These are phyloP conservation scores for Astreopora myriophthalma DNA, from an alignment of 64 coral and sea anemone species.

Conservation along the genomic window DNA sequence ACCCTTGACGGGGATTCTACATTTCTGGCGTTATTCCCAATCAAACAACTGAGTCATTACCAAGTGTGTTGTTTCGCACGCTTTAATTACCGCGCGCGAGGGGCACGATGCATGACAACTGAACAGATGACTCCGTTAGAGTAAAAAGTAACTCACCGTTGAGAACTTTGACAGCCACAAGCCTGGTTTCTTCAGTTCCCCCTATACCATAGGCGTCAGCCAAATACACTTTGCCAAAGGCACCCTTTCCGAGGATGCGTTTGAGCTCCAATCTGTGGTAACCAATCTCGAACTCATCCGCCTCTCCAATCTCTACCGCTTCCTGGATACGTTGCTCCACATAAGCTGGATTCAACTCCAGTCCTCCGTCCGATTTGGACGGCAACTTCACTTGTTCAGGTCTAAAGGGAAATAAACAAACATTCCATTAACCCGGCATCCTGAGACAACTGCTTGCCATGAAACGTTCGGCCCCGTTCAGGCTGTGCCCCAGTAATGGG, in stretches of 20 bases:
- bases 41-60: too few species aligned
- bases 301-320: constrained; percentile 79
- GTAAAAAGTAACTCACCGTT: constrained; percentile 42
- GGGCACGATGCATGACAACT: too few species aligned
- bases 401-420: neutral
- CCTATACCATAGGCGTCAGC: constrained; percentile 83
- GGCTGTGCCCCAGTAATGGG: too few species aligned
- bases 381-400: constrained; percentile 68
- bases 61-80: too few species aligned
- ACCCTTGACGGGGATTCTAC: too few species aligned
- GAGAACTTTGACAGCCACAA: constrained; percentile 86
- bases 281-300: constrained; percentile 88
- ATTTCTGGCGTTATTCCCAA: too few species aligned
- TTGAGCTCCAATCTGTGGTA: constrained; percentile 88
- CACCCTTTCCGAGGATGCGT: constrained; percentile 78
- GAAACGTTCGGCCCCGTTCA: too few species aligned
- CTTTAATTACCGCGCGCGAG: too few species aligned
- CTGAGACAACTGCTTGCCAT: too few species aligned
- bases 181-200: constrained; percentile 16
- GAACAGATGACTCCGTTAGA: too few species aligned
- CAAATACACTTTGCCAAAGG: constrained; percentile 89
- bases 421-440: too few species aligned
- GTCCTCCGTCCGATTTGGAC: constrained; percentile 60
- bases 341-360: constrained; percentile 91
- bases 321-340: constrained; percentile 91